Evolutionary conservation across 2,113 vertebrate genomes (phyloP).

Genomic region (Spea multiplicata): DNA sequence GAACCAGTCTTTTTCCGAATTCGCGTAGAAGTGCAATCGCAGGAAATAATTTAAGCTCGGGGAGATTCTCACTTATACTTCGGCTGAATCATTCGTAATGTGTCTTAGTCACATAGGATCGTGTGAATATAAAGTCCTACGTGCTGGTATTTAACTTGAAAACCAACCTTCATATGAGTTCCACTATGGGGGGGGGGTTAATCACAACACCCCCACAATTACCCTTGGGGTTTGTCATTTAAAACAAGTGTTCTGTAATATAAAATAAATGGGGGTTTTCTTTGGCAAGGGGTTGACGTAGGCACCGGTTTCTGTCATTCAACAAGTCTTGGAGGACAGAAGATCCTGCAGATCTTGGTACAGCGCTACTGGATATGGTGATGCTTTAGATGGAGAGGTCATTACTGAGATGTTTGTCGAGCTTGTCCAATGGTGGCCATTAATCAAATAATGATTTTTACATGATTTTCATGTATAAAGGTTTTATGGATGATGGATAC

Average conservation of each 20-base stretch:
- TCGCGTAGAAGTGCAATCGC: conserved; percentile 20
- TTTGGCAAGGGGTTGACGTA: background rate
- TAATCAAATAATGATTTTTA: no score
- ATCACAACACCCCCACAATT: background rate
- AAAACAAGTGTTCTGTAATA: background rate
- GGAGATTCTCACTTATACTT: conserved; percentile 28
- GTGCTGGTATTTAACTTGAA: conserved; percentile 1
- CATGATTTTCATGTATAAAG: no score
- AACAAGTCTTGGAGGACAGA: conserved; percentile 27
- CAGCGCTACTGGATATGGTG: background rate
- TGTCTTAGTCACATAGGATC: conserved; percentile 15
- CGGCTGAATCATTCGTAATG: background rate
- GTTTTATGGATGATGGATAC: background rate
- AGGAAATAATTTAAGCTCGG: background rate
- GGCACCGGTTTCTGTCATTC: background rate
- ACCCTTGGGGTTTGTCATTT: background rate
- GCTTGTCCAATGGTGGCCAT: no score
- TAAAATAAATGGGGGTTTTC: background rate
- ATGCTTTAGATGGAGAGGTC: no score
- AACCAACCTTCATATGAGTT: background rate
- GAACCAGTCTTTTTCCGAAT: background rate
- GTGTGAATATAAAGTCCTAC: background rate
- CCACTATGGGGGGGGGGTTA: background rate
- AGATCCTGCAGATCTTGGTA: background rate
- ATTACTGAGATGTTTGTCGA: no score